Base-by-base conservation (phyloP, 2,113 vertebrate species). In the Toxostoma redivivum region DNA sequence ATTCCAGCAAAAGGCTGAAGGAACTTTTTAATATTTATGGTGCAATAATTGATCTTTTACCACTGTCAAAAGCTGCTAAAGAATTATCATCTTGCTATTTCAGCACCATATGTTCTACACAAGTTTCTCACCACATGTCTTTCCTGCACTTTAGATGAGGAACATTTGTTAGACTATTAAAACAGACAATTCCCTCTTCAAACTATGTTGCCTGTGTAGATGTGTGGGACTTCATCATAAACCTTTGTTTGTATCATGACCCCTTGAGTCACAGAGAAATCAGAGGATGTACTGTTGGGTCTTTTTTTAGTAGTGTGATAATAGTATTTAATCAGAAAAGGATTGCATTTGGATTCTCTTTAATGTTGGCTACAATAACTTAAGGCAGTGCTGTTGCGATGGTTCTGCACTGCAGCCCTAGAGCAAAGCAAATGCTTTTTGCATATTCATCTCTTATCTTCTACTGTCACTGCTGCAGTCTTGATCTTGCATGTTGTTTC, bases 21-120 rank as follows among this genome's bases (percentile, higher is more conserved):
- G 90, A 97, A 72, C 51, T 86, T 97, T 96, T 98, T 97, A 97
- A 97, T 97, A 98, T 97, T 97, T 97, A 97, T 97, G 81, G 94
- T 95, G 91, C 84, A 96, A 96, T 97, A 97, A 96, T 96, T 97
- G 97, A 97, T 98, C 95, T 97, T 96, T 97, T 97, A 96, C 95
- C 81, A 97, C 96, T 96, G 94, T 97, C 97, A 97, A 96, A 96
- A 96, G 88, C 91, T 98, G 95, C 96, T 97, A 95, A 97, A 97
- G 97, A 80, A 82, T 95, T 96, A 97, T 87, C 94, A 95, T 88
- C 88, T 97, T 98, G 92, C 96, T 97, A 65, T 97, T 97, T 97
- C 95, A 96, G 94, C 90, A 95, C 97, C 98, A 97, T 98, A 97
- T 98, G 97, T 93, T 97, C 85, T 92, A 70, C 76, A 76, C 44